Base-by-base conservation (phyloP, 1,140 invertebrate genomes). In the Sycophila sp. region DNA sequence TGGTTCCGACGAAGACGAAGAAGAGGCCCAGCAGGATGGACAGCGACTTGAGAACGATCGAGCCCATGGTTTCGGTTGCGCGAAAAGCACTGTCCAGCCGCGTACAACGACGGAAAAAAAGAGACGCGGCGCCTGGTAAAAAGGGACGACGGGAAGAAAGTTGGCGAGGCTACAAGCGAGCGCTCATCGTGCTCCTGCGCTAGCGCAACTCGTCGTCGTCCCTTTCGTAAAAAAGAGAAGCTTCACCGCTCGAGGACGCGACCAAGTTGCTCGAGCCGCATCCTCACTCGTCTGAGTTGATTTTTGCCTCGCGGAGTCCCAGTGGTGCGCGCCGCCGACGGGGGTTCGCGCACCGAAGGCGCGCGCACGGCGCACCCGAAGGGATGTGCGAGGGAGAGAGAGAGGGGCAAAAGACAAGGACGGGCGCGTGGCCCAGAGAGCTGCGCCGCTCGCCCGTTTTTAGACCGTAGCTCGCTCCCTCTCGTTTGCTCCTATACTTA, bases 1-100 rank as follows among this genome's bases (percentile, higher is more conserved):
- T 93, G 22, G 92, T 92, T 51, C 96, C 96, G 69, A 98, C 94
- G 83, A 98, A 97, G 76, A 98, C 91, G 84, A 98, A 98, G 87
- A 98, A 98, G 73, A 98, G 89, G 59, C 97, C 97, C 75, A 98
- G 87, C 32, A 98, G 90, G 71, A 98, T 86, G 11, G 96, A 97
- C 65, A 98, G 88, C 83, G 94, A 95, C 84, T 92, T 95, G 62
- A 98, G 86, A 65, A 97, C 96, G 71, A 96, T 92, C 49, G 94
- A 94, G 56, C 87, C 88, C 89, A 89, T 89, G 1, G 15, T 65
- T 24, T 60, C 11, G 53, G n/a, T n/a, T n/a, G n/a, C n/a, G n/a
- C n/a, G n/a, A n/a, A n/a, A n/a, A n/a, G n/a, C n/a, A n/a, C n/a
- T n/a, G n/a, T n/a, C n/a, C n/a, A n/a, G n/a, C n/a, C n/a, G n/a